Evolutionary conservation across 2,797 vertebrate species (phyloP).

Genomic region (Poecilia wingei): DNA sequence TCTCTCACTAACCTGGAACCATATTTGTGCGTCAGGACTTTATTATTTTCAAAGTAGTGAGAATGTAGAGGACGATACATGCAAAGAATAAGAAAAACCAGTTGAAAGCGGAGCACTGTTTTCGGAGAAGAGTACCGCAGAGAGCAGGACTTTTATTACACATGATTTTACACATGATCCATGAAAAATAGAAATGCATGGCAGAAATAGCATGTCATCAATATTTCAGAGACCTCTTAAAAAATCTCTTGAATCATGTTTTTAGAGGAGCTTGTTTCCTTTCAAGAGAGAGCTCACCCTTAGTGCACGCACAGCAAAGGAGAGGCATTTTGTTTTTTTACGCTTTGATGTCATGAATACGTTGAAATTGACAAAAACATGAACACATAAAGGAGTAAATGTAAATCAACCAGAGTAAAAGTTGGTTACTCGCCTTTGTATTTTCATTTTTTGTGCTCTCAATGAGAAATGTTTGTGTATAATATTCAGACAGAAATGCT

Average conservation of each 20-base stretch:
- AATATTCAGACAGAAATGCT: no score
- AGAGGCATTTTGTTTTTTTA: background rate
- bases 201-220: constrained; percentile 9
- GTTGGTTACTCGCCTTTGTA: no score
- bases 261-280: background rate
- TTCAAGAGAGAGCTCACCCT: background rate
- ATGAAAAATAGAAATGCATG: constrained; percentile 3
- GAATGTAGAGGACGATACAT: background rate
- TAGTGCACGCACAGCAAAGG: background rate
- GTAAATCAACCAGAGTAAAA: background rate
- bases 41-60: background rate
- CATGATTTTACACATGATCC: constrained; percentile 1
- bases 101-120: background rate
- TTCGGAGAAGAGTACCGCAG: background rate
- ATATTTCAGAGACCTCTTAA: background rate
- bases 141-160: background rate
- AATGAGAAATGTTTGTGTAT: no score
- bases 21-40: background rate
- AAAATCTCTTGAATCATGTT: constrained; percentile 3
- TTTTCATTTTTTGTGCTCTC: no score
- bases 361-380: background rate
- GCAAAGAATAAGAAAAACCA: background rate
- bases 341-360: background rate
- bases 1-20: background rate
- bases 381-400: background rate